These are phyloP conservation scores for Lemur catta DNA, from an alignment of 2,797 vertebrate species.

Conservation along the genomic window DNA sequence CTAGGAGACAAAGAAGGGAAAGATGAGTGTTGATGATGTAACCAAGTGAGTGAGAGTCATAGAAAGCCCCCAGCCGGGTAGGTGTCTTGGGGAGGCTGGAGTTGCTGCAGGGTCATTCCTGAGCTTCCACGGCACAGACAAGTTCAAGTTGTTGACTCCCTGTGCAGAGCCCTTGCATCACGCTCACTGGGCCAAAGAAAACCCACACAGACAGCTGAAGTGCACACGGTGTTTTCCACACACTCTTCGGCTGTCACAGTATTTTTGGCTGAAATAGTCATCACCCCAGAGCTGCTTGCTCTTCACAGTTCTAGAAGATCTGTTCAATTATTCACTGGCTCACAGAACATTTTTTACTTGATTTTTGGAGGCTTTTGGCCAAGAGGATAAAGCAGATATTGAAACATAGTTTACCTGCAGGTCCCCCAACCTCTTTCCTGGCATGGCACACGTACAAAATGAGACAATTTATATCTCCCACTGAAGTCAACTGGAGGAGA, in stretches of 20 bases:
- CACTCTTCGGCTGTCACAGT: not conserved
- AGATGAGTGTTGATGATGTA: not conserved
- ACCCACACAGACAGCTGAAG: not conserved
- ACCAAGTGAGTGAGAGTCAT: not conserved
- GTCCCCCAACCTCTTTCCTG: not conserved
- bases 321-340: not conserved
- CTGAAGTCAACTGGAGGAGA: not conserved
- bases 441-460: not conserved
- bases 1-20: not conserved
- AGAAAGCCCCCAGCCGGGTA: not conserved
- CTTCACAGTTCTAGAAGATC: not conserved
- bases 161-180: not conserved
- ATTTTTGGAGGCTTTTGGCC: not conserved
- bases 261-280: not conserved
- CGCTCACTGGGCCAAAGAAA: not conserved
- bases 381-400: not conserved
- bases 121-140: not conserved
- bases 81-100: not conserved
- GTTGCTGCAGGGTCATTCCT: not conserved
- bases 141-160: not conserved
- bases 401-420: not conserved
- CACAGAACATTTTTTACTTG: not conserved
- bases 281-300: not conserved
- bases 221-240: accelerated
- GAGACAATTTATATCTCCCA: not conserved